phyloP scores from a whole-genome alignment of 2,888 invertebrate genomes.

The Cyclophora punctaria region DNA sequence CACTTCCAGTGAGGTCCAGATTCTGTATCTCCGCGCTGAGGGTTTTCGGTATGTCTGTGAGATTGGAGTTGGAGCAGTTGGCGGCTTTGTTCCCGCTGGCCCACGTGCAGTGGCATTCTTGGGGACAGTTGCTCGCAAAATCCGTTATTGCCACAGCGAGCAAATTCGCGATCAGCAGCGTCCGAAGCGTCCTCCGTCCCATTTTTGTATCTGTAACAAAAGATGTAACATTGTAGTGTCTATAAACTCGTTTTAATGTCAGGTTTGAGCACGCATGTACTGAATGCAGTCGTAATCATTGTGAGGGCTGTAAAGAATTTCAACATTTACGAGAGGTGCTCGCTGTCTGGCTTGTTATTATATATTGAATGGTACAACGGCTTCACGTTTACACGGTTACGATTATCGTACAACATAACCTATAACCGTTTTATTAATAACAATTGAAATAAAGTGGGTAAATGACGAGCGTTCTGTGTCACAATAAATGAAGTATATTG shows the following conservation, averaged over 20 bases:
- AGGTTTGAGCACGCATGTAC: constrained; percentile 34
- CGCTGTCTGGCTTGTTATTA: constrained; percentile 24
- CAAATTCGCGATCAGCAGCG: constrained; percentile 36
- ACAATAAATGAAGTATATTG: too few relatives aligned
- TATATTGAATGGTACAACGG: too few relatives aligned
- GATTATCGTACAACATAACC: too few relatives aligned
- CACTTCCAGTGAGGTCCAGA: constrained; percentile 83
- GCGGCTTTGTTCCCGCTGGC: constrained; percentile 88
- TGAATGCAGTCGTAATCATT: constrained; percentile 40
- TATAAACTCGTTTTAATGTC: constrained; percentile 6
- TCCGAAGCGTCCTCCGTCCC: constrained; percentile 39
- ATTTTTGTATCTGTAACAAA: constrained; percentile 63
- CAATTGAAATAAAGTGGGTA: too few relatives aligned
- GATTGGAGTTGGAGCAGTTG: constrained; percentile 81
- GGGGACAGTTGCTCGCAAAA: constrained; percentile 77
- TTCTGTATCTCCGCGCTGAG: constrained; percentile 83
- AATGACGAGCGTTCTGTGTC: too few relatives aligned
- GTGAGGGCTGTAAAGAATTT: constrained; percentile 37
- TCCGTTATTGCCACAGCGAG: constrained; percentile 49
- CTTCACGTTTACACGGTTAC: too few relatives aligned
- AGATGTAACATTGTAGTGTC: constrained; percentile 16
- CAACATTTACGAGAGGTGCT: constrained; percentile 21
- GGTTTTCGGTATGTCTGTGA: constrained; percentile 81
- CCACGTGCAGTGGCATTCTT: constrained; percentile 89
- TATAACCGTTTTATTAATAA: too few relatives aligned